Conservation (phyloP, 2,113 vertebrate species). For the Prunella fulvescens region DNA sequence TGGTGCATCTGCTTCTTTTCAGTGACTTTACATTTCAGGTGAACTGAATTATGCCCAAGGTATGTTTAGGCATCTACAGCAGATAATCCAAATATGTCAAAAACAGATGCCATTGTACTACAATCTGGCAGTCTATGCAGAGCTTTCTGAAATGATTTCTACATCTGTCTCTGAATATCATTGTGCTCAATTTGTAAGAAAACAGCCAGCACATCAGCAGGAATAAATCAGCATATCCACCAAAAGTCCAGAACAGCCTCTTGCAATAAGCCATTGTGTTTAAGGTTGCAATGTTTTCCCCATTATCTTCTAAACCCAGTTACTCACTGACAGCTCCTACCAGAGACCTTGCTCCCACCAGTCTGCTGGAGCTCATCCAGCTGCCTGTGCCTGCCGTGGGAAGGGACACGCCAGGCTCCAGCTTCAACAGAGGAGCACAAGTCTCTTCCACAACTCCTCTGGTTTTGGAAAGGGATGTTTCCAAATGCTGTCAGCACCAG, state of each 20-base stretch:
- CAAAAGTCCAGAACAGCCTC: rapidly evolving
- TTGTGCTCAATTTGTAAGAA: rapidly evolving
- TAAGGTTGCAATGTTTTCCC: not conserved
- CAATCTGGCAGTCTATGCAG: not conserved
- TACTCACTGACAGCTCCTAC: not conserved
- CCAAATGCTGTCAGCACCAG: not conserved
- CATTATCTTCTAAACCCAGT: not conserved
- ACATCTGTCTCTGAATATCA: not conserved
- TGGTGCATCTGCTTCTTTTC: not conserved
- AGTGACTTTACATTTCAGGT: not conserved
- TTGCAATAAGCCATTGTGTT: not conserved
- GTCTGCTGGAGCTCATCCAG: not conserved
- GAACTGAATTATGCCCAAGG: not conserved
- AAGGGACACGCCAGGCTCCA: not conserved
- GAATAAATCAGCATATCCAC: not conserved
- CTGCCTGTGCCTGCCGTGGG: not conserved
- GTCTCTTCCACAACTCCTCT: not conserved
- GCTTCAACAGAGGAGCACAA: not conserved
- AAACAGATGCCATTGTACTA: not conserved
- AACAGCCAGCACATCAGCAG: not conserved
- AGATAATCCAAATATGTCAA: not conserved
- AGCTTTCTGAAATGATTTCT: not conserved
- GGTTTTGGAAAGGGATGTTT: not conserved
- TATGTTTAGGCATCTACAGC: not conserved
- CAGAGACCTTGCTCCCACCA: not conserved